Base-by-base conservation (phyloP, 2,888 invertebrate species). In the Taphrorychus bicolor region DNA sequence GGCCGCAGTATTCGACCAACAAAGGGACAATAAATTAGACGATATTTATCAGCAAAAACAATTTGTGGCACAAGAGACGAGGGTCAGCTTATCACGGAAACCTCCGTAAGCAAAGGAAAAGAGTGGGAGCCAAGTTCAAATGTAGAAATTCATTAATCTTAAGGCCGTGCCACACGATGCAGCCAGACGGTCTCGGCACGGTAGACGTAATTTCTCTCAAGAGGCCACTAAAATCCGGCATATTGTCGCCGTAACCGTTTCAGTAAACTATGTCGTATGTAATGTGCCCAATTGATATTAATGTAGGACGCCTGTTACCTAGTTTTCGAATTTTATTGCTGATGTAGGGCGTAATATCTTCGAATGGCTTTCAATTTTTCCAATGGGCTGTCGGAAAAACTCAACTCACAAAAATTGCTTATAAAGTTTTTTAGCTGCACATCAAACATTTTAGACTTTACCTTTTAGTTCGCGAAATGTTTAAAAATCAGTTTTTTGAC, bases 121-220 rank as follows among this genome's bases (percentile, higher is more conserved):
- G 58, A 58, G 58, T 65, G 54, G 67, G 51, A 69, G 69, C 69
- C 68, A 56, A 64, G 69, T 72, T 72, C 71, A 72, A 72, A 71
- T 64, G 70, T 66, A 69, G 69, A 71, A 70, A 72, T 73, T 73
- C 73, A 73, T 73, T 73, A 72, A 72, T 73, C 73, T 73, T 69
- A 49, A 51, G 51, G 22, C 62, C 32, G 42, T 49, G 62, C 58
- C 61, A 57, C 56, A 54, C 59, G 48, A 54, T 23, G 53, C 21
- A 52, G 66, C 61, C 61, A 62, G 53, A 58, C 61, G 51, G 62
- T 62, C 67, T 45, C 49, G 53, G 66, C 59, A 66, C 57, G 58
- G 70, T 45, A 22, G 58, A 51, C 48, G 71, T 68, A 70, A 73
- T 72, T 68, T 67, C 67, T 71, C 73, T 59, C 70, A 17, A 32